A percentile compares a stretch with the other conserved stretches of the same genome.
Conservation (phyloP, 2,888 invertebrate species). For the Apocheima hispidaria region DNA sequence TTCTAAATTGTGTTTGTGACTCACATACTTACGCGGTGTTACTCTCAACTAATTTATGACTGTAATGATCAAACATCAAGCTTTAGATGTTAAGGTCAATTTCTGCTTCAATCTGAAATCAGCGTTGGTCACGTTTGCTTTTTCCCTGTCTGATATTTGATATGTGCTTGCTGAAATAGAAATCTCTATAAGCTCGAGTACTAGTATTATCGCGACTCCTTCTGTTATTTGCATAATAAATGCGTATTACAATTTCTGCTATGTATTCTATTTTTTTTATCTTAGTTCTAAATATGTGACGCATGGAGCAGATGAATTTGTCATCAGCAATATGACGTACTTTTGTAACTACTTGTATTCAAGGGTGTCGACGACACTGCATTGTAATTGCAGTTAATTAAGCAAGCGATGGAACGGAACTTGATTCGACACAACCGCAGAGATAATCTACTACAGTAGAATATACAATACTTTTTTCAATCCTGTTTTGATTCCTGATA, state of each 20-base stretch:
- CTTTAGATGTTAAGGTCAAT: constrained; percentile 29
- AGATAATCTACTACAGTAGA: neutral
- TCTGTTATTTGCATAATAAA: neutral
- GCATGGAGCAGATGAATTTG: neutral
- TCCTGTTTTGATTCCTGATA: neutral
- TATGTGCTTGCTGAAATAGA: neutral
- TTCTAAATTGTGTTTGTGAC: constrained; percentile 29
- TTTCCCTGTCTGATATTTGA: neutral
- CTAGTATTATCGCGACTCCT: neutral
- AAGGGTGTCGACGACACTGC: constrained; percentile 4
- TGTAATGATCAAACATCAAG: constrained; percentile 24
- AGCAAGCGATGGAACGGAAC: constrained; percentile 43
- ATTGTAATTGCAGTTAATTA: constrained; percentile 30
- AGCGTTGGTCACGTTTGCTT: constrained; percentile 10
- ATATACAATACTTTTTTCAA: neutral
- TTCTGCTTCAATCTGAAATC: constrained; percentile 26
- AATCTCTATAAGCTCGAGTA: neutral
- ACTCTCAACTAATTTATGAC: constrained; percentile 31
- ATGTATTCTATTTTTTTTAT: neutral
- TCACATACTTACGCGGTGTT: constrained; percentile 29
- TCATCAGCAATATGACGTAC: neutral
- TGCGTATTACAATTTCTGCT: neutral
- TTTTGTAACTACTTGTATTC: neutral
- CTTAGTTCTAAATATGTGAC: neutral
- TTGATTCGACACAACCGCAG: constrained; percentile 28